Conservation (phyloP, 37 sponge, comb jelly and placozoan genomes). For the Oscarella lobularis region DNA sequence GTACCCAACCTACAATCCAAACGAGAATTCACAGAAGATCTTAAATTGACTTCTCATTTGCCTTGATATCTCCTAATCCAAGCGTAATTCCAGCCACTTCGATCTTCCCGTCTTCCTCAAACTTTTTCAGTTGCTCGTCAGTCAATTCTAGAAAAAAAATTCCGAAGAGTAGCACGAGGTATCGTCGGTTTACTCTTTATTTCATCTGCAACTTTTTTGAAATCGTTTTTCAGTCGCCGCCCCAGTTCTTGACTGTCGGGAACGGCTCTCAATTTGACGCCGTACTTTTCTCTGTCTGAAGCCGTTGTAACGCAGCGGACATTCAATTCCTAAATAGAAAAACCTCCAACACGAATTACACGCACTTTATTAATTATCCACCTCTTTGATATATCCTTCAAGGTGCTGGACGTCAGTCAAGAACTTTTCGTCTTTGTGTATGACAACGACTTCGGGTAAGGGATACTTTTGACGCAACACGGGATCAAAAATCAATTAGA, state of each 20-base stretch:
- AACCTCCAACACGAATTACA: conserved; percentile 4
- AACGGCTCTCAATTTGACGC: conserved; percentile 54
- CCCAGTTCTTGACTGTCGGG: conserved; percentile 83
- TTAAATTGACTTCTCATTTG: background rate
- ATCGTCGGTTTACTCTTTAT: background rate
- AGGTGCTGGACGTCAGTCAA: conserved; percentile 46
- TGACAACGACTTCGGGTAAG: conserved; percentile 74
- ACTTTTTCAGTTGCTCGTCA: conserved; percentile 43
- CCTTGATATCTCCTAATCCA: conserved; percentile 6
- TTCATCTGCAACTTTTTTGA: conserved; percentile 46
- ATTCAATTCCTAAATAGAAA: conserved; percentile 64
- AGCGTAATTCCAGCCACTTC: conserved; percentile 49
- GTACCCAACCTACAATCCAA: background rate
- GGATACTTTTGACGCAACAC: conserved; percentile 42
- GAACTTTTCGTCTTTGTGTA: conserved; percentile 48
- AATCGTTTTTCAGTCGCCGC: conserved; percentile 77
- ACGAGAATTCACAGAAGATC: background rate
- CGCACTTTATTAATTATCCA: background rate
- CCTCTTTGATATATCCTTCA: conserved; percentile 71
- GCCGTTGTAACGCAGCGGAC: conserved; percentile 62
- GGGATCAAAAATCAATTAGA: background rate
- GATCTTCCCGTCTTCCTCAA: conserved; percentile 46
- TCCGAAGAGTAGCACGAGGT: background rate
- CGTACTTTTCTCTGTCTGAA: conserved; percentile 64
- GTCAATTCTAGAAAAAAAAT: conserved; percentile 14